Evolutionary conservation across 2,888 invertebrate genomes (phyloP), one percentile per base, ranked within the genome.

Genomic region (Atethmia centrago): DNA sequence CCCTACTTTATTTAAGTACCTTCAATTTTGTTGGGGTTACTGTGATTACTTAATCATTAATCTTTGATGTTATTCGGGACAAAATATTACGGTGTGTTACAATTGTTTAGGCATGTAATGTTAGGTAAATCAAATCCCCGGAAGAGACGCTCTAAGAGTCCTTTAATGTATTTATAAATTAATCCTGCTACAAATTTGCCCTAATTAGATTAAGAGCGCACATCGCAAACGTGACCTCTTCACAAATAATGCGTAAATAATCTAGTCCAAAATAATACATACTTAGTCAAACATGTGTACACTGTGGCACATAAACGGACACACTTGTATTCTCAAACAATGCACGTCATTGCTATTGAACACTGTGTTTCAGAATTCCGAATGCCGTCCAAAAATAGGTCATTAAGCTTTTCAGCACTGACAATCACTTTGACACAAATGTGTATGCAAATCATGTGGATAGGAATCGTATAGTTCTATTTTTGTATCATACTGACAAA

Each of bases 1-100:
- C 62, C 78, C 51, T 42, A 67, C 62, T 78, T 78, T 67, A 73
- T 73, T 66, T 78, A 78, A 67, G 56, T 58, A 58, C 62, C 66
- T 56, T 36, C 66, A 51, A 73, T 73, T 78, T 77, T 25, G 77
- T 77, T 58, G 47, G 45, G 78, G 51, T 53, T 40, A 42, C 47
- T 45, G 45, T 53, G 73, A 77, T 78, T 73, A 77, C 40, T 47
- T 47, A 36, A 56, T 62, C 40, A 31, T 77, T 71, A 19, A 31
- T 77, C 56, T 71, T 77, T 76, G n/a, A 58, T 36, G 25, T 55
- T 61, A 55, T 36, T 51, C 47, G 9, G 49, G 42, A 49, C 42
- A 45, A 31, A n/a, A 62, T 56, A 0, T 36, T 36, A 36, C 19
- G 19, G 31, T 3, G 58, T n/a, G 4, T 72, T n/a, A 36, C 12